Conservation (phyloP, 1,140 invertebrate genomes). For the Paracyclopina nana region DNA sequence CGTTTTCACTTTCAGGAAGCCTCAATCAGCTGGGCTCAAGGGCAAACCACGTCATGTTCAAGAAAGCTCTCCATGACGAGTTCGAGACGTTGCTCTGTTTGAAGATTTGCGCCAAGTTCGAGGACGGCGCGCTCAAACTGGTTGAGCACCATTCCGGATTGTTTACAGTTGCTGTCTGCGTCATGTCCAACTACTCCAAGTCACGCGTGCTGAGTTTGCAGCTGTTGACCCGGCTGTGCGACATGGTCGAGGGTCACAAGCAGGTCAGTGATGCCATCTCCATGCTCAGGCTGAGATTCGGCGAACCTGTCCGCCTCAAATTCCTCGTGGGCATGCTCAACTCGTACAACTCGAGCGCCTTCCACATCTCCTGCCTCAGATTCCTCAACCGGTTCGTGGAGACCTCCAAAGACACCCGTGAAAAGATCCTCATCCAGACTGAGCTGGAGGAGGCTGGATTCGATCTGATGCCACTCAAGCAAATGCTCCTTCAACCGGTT, state of each 20-base stretch:
- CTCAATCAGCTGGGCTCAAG: constrained; percentile 7
- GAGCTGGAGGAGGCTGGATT: constrained; percentile 64
- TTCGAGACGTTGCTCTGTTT: constrained; percentile 70
- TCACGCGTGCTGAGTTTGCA: constrained; percentile 59
- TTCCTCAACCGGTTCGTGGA: constrained; percentile 64
- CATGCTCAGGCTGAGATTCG: constrained; percentile 61
- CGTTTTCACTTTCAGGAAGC: no score
- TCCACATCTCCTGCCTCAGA: constrained; percentile 56
- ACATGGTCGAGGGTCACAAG: not conserved
- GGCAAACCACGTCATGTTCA: constrained; percentile 19
- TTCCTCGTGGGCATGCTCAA: constrained; percentile 66
- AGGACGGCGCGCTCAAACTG: constrained; percentile 47
- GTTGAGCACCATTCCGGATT: constrained; percentile 56
- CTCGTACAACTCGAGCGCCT: constrained; percentile 19
- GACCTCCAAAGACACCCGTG: constrained; percentile 46
- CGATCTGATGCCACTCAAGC: constrained; percentile 43
- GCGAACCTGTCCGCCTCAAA: constrained; percentile 73
- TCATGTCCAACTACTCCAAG: constrained; percentile 62
- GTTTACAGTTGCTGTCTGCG: constrained; percentile 62
- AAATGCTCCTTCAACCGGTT: constrained; percentile 29
- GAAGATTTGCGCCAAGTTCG: constrained; percentile 37
- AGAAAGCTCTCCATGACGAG: constrained; percentile 58
- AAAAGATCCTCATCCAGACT: constrained; percentile 67
- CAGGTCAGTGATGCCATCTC: constrained; percentile 70
- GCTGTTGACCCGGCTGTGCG: constrained; percentile 25